A percentile compares a stretch with the other conserved stretches of the same genome.
Conservation (phyloP, 1,140 invertebrate genomes). For the Brachionus paranguensis region DNA sequence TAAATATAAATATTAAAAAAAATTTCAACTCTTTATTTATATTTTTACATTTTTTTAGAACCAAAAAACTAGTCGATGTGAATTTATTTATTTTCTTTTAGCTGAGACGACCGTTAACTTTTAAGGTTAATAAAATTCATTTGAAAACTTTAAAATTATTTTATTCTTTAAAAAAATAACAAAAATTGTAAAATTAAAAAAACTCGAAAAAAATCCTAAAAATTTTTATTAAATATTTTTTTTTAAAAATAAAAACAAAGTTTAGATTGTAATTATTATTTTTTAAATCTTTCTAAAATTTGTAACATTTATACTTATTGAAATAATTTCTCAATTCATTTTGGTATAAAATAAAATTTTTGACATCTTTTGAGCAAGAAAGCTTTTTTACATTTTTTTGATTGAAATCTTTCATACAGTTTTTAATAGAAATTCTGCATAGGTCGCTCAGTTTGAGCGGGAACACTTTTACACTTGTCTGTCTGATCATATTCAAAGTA, state of each 20-base stretch:
- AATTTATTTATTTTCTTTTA: too few relatives aligned
- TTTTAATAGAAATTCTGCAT: neutral
- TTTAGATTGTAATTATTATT: neutral
- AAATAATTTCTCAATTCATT: neutral
- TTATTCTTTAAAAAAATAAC: neutral
- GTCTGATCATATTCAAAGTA: neutral
- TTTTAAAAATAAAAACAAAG: too few relatives aligned
- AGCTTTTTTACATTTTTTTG: neutral
- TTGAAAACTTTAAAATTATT: too few relatives aligned
- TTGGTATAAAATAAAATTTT: constrained; percentile 16
- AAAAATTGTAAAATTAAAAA: neutral
- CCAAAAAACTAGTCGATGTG: too few relatives aligned
- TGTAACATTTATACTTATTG: neutral
- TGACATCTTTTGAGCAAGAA: neutral
- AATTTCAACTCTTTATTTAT: too few relatives aligned
- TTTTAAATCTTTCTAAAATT: neutral
- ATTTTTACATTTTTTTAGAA: too few relatives aligned
- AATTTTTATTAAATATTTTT: too few relatives aligned
- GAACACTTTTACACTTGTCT: neutral
- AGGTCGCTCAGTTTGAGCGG: neutral
- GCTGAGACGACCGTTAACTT: too few relatives aligned
- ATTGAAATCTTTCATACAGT: neutral
- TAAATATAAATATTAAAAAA: too few relatives aligned
- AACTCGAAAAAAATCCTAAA: neutral
- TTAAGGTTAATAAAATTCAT: too few relatives aligned